Percentiles rank a stretch among this genome's conserved stretches.
These are phyloP conservation scores for Coilia nasus DNA, from an alignment of 2,797 vertebrate genomes.

Conservation along the genomic window DNA sequence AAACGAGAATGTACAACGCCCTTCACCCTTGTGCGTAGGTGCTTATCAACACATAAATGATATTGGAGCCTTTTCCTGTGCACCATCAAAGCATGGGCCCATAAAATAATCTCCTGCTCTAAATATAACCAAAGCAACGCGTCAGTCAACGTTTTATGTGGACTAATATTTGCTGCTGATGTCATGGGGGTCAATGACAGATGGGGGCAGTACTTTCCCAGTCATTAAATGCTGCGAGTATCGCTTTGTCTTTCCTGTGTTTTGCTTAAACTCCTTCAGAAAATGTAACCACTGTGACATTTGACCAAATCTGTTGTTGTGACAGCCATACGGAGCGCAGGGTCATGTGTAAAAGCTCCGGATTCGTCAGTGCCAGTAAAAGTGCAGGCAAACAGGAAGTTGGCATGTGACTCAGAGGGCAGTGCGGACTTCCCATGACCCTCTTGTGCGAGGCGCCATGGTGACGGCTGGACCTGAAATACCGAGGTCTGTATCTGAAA, in stretches of 20 bases:
- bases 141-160: no score
- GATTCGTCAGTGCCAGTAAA: neutral
- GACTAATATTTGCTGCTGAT: neutral
- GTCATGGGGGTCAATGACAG: neutral
- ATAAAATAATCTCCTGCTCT: conserved; percentile 13
- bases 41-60: neutral
- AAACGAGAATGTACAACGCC: neutral
- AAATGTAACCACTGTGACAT: neutral
- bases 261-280: neutral
- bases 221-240: neutral
- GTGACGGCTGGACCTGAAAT: conserved; percentile 4
- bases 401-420: neutral
- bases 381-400: neutral
- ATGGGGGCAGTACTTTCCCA: neutral
- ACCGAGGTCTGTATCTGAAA: conserved; percentile 50
- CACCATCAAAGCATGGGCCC: neutral
- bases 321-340: neutral
- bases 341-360: neutral
- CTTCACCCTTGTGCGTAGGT: neutral
- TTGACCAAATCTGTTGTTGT: neutral
- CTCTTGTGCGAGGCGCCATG: neutral
- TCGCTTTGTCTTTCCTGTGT: neutral
- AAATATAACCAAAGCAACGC: conserved; percentile 1
- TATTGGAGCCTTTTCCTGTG: neutral
- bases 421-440: neutral